These are phyloP conservation scores for Diplodus sargus DNA, from an alignment of 2,797 vertebrate species.

Conservation along the genomic window DNA sequence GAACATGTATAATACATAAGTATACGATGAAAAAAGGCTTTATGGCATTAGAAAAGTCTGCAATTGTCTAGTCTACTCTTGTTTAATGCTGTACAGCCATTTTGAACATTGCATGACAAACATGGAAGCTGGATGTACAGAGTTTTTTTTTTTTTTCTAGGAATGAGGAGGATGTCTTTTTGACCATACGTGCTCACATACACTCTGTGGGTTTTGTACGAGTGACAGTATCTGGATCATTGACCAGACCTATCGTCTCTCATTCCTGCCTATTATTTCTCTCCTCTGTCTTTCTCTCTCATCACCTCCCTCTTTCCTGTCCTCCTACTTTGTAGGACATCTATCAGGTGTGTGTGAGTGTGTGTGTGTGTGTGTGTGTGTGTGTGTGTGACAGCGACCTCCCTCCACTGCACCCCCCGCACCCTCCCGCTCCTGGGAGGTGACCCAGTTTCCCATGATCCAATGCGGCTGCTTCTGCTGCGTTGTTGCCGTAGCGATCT, in stretches of 20 bases:
- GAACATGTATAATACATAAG: slow-evolving; percentile 4
- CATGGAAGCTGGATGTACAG: slow-evolving; percentile 9
- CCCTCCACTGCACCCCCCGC: slow-evolving; percentile 64
- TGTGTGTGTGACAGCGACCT: slow-evolving; percentile 64
- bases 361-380: slow-evolving; percentile 65
- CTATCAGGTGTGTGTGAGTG: slow-evolving; percentile 69
- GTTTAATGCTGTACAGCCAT: slow-evolving; percentile 20
- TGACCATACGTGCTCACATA: slow-evolving; percentile 3
- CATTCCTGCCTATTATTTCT: slow-evolving; percentile 15
- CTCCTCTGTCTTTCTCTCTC: slow-evolving; percentile 28
- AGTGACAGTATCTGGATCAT: slow-evolving; percentile 29
- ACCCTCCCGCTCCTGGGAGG: slow-evolving; percentile 83
- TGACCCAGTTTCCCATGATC: slow-evolving; percentile 88
- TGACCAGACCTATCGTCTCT: slow-evolving; percentile 27
- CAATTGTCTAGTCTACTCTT: slow-evolving; percentile 9
- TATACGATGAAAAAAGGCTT: background rate
- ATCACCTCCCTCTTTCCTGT: slow-evolving; percentile 50
- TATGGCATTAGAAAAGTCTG: background rate
- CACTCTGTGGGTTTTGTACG: slow-evolving; percentile 15
- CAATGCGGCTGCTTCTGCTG: slow-evolving; percentile 76
- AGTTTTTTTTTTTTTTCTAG: background rate
- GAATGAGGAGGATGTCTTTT: background rate
- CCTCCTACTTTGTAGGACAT: slow-evolving; percentile 73
- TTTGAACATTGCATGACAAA: slow-evolving; percentile 21
- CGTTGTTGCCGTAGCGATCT: slow-evolving; percentile 78